Evolutionary conservation across 2,888 invertebrate species (phyloP), one percentile per base, ranked within the genome.

Genomic region (Elegia similella): DNA sequence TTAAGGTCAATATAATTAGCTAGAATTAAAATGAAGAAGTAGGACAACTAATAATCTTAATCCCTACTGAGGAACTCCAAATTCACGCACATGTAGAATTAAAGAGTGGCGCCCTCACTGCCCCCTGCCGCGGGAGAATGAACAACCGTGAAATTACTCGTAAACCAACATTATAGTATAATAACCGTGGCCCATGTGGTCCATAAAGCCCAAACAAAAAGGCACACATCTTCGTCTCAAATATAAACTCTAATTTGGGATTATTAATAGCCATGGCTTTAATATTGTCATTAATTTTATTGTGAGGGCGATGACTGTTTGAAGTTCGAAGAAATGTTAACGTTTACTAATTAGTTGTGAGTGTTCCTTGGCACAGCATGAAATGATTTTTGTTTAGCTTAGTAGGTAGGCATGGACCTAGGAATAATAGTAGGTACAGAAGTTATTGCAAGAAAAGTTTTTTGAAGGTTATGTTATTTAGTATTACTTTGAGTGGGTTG

Each of bases 81-180:
- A 34, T 50, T 50, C 10, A 50, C 34, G 34, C 34, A 17, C 38
- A 34, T 34, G 50, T 50, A 32, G 15, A 30, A 43, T 30, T 32
- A 30, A 46, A 50, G 50, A 50, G 50, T 32, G 32, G 34, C 47
- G 55, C 48, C 55, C 55, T 55, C 23, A 23, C 30, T 32, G 77
- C 69, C 76, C 82, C 86, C 86, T 75, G 79, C 80, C 69, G 77
- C 52, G 76, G 67, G 70, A 66, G 78, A 83, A 85, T 84, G 86
- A 84, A 81, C 80, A 84, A 83, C 88, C 88, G 84, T 88, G 88
- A 89, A 88, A 88, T 88, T 81, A 84, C 81, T 87, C 88, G 81
- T 89, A 89, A 88, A 87, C 80, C 80, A 82, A 72, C 86, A 88
- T 88, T 88, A 88, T 42, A 48, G 42, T 80, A 86, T 84, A 86